These are phyloP conservation scores for Pseudopipra pipra DNA, from an alignment of 2,113 vertebrate genomes.

Conservation along the genomic window DNA sequence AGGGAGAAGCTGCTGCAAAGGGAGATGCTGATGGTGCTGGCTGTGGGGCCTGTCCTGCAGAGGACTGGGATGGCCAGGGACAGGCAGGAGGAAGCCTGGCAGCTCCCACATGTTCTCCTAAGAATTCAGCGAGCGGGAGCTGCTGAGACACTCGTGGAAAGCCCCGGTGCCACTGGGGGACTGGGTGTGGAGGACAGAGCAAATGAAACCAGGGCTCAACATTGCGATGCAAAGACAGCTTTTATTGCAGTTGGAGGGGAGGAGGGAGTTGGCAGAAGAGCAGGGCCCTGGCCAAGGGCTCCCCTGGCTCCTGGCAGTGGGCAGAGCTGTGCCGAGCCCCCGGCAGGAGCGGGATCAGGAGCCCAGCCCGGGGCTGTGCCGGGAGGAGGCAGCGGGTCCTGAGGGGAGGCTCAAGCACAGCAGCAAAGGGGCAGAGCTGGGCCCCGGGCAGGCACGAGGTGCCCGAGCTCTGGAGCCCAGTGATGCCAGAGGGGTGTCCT, in stretches of 20 bases:
- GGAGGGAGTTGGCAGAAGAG: not conserved
- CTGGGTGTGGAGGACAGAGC: not conserved
- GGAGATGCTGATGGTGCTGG: not conserved
- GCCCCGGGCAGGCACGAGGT: too few species aligned
- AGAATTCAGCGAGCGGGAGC: not conserved
- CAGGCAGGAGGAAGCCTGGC: not conserved
- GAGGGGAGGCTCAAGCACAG: too few species aligned
- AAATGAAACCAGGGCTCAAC: not conserved
- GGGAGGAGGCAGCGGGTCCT: too few species aligned
- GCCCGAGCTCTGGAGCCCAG: too few species aligned
- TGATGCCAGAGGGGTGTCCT: too few species aligned
- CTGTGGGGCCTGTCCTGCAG: too few species aligned
- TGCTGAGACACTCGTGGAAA: not conserved
- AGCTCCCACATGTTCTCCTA: not conserved
- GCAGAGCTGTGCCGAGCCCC: not conserved
- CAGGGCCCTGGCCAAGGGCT: not conserved
- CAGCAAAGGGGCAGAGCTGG: too few species aligned
- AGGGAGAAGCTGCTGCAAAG: not conserved
- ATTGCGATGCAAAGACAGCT: not conserved
- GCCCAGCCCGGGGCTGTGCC: too few species aligned
- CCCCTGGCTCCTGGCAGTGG: not conserved
- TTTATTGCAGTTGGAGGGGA: not conserved
- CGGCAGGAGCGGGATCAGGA: not conserved
- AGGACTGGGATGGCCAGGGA: too few species aligned
- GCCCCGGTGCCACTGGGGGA: not conserved